Conservation (phyloP, 2,888 invertebrate species). For the Ligdia adustata region DNA sequence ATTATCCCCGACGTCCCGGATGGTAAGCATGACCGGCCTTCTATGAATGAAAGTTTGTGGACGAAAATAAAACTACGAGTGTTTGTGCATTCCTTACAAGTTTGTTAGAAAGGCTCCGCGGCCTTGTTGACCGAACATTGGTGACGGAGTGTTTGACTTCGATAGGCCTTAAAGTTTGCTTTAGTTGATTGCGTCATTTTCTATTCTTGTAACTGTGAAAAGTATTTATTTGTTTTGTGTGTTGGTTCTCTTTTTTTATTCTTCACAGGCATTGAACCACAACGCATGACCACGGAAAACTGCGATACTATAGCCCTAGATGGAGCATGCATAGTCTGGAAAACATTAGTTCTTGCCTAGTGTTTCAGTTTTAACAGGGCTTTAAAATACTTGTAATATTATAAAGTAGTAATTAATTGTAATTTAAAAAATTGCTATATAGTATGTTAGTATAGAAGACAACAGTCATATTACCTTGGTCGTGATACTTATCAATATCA, state of each 20-base stretch:
- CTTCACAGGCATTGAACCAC: too few relatives aligned
- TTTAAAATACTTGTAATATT: too few relatives aligned
- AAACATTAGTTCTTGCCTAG: too few relatives aligned
- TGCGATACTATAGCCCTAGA: too few relatives aligned
- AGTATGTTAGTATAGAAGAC: too few relatives aligned
- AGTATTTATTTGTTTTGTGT: neutral
- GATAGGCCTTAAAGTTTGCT: slow-evolving; percentile 12
- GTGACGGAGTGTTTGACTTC: slow-evolving; percentile 18
- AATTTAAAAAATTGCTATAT: too few relatives aligned
- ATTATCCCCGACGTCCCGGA: slow-evolving; percentile 57
- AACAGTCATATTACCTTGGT: too few relatives aligned
- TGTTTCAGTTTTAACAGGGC: too few relatives aligned
- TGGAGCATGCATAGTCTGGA: too few relatives aligned
- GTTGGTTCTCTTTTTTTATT: neutral
- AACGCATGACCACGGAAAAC: too few relatives aligned
- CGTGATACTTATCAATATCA: too few relatives aligned
- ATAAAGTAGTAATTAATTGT: too few relatives aligned
- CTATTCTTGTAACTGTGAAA: slow-evolving; percentile 4
- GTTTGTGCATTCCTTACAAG: slow-evolving; percentile 39
- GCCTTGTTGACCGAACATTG: slow-evolving; percentile 20
- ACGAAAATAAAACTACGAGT: slow-evolving; percentile 30
- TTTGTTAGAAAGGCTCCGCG: slow-evolving; percentile 24
- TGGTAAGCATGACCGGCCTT: slow-evolving; percentile 60
- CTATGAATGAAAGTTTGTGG: slow-evolving; percentile 46
- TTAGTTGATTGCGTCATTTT: slow-evolving; percentile 7